phyloP scores from a whole-genome alignment of 2,113 vertebrate species.

The Cyprinus carpio region DNA sequence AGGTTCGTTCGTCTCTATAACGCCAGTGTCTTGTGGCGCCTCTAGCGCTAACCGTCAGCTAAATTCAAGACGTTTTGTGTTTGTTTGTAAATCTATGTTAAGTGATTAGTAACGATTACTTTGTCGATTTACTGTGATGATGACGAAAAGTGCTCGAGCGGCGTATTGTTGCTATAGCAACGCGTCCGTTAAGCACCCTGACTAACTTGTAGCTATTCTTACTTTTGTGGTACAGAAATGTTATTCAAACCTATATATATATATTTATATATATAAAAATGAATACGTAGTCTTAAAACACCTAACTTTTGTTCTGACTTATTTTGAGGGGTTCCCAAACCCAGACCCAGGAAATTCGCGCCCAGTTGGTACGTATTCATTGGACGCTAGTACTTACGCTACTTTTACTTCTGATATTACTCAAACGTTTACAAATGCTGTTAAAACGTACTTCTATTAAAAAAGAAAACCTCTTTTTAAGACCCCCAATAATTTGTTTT shows the following conservation, averaged over 20 bases:
- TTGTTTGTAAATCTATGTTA: background rate
- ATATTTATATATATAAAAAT: background rate
- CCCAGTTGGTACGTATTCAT: too few relatives aligned
- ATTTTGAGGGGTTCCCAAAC: background rate
- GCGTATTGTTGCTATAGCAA: background rate
- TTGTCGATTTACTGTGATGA: background rate
- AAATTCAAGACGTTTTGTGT: background rate
- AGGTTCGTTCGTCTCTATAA: background rate
- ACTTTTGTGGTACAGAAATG: background rate
- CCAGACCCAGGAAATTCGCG: background rate
- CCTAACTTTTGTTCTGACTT: background rate
- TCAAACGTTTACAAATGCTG: too few relatives aligned
- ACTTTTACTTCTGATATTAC: too few relatives aligned
- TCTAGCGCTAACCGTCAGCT: background rate
- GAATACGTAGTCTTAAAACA: background rate
- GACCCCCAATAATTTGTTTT: background rate
- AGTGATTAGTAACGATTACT: background rate
- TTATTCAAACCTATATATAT: background rate
- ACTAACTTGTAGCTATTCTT: background rate
- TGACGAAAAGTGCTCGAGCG: background rate
- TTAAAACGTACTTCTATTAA: background rate
- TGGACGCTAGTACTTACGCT: too few relatives aligned
- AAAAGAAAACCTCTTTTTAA: background rate
- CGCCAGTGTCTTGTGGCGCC: background rate
- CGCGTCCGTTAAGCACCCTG: background rate